Evolutionary conservation across 2,888 invertebrate species (phyloP).

Genomic region (Opisthograptis luteolata): DNA sequence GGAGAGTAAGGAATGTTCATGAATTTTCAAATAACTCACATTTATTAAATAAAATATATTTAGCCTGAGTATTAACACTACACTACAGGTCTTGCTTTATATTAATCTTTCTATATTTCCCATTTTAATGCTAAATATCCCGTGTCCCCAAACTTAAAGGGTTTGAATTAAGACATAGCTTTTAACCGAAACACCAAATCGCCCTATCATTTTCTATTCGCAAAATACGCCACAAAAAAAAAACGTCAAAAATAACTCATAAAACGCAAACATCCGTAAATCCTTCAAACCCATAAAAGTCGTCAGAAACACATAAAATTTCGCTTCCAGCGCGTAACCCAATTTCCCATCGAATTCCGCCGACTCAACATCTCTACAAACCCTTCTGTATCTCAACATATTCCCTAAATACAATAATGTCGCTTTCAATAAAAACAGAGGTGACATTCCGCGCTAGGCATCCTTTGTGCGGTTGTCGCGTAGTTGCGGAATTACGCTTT

Average conservation of each 20-base stretch:
- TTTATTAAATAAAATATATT: too few species aligned
- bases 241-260: slow-evolving; percentile 15
- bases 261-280: slow-evolving; percentile 17
- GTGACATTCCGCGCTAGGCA: slow-evolving; percentile 46
- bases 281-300: slow-evolving; percentile 24
- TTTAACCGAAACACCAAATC: too few species aligned
- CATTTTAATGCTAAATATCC: too few species aligned
- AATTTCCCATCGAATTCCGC: slow-evolving; percentile 19
- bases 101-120: too few species aligned
- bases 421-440: slow-evolving; percentile 44
- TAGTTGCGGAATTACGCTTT: slow-evolving; percentile 53
- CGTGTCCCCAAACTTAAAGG: too few species aligned
- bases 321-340: slow-evolving; percentile 6
- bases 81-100: too few species aligned
- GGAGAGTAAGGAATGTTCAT: background rate
- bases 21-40: background rate
- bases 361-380: slow-evolving; percentile 11
- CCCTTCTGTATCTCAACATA: slow-evolving; percentile 14
- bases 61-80: too few species aligned
- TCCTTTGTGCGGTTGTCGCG: slow-evolving; percentile 51
- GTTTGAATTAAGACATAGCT: too few species aligned
- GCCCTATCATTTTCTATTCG: too few species aligned
- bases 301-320: slow-evolving; percentile 28
- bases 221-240: too few species aligned
- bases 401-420: slow-evolving; percentile 22